A percentile compares a stretch with the other conserved stretches of the same genome.
phyloP scores from a whole-genome alignment of 2,797 vertebrate species.

The Sciaenops ocellatus region DNA sequence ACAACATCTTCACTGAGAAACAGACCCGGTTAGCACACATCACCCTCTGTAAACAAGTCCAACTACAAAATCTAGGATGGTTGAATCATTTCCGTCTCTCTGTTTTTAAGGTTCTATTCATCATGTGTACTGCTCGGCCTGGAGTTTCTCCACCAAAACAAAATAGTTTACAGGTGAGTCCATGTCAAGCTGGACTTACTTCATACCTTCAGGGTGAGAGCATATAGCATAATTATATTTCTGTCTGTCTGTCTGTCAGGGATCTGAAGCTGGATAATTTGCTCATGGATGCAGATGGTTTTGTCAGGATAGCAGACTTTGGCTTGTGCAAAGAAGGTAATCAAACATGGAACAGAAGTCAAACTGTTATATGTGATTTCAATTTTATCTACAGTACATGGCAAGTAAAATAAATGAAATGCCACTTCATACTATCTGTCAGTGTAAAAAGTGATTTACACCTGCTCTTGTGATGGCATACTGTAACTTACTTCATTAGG shows the following conservation, averaged over 20 bases:
- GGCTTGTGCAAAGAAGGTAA: slow-evolving; percentile 89
- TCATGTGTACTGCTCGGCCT: slow-evolving; percentile 95
- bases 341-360: background rate
- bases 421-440: background rate
- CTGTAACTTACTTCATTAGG: background rate
- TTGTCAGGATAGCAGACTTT: slow-evolving; percentile 94
- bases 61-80: rapidly evolving
- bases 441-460: background rate
- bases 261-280: slow-evolving; percentile 96
- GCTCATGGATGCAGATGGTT: slow-evolving; percentile 94
- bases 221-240: background rate
- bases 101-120: slow-evolving; percentile 90
- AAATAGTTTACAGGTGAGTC: slow-evolving; percentile 94
- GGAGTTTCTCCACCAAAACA: slow-evolving; percentile 94
- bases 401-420: background rate
- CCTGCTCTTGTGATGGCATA: background rate
- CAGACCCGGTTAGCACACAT: slow-evolving; percentile 82
- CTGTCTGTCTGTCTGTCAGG: slow-evolving; percentile 72
- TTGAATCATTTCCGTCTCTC: background rate
- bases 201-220: background rate
- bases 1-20: slow-evolving; percentile 90
- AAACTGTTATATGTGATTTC: background rate
- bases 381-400: background rate
- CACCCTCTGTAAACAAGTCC: background rate
- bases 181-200: background rate